Evolutionary conservation across 2,113 vertebrate species (phyloP).

Genomic region (Hoplias malabaricus): DNA sequence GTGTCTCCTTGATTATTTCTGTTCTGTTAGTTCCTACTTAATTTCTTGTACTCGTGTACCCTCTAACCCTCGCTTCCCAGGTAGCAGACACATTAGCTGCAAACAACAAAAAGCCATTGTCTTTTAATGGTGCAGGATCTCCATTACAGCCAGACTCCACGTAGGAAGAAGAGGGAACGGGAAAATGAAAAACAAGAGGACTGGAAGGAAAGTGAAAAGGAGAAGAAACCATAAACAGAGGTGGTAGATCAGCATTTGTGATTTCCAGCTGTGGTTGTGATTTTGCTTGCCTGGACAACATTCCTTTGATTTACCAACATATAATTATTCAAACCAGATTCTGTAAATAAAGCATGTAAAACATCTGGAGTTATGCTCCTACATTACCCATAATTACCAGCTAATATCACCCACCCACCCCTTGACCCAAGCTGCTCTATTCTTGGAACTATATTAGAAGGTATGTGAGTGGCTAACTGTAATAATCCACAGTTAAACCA

Average conservation of each 20-base stretch:
- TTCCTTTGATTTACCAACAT: slow-evolving; percentile 37
- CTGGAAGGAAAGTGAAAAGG: background rate
- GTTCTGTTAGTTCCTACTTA: background rate
- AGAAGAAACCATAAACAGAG: background rate
- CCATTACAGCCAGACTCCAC: slow-evolving; percentile 4
- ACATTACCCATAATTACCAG: slow-evolving; percentile 45
- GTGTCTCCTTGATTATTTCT: background rate
- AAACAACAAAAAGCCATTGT: slow-evolving; percentile 24
- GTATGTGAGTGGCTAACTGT: background rate
- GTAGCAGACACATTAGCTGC: background rate
- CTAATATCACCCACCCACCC: slow-evolving; percentile 22
- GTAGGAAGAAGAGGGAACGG: background rate
- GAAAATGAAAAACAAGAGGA: background rate
- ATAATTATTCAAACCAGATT: slow-evolving; percentile 32
- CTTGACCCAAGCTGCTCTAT: background rate
- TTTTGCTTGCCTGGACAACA: slow-evolving; percentile 34
- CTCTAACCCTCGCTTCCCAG: background rate
- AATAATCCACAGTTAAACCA: slow-evolving; percentile 12
- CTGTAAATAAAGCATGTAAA: slow-evolving; percentile 40
- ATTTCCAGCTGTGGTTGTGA: slow-evolving; percentile 17
- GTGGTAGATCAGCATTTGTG: background rate
- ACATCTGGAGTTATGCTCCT: slow-evolving; percentile 43
- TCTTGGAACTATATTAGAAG: slow-evolving; percentile 1
- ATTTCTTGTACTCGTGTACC: background rate
- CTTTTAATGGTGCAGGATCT: background rate